Evolutionary conservation across 2,888 invertebrate genomes (phyloP), one percentile per base, ranked within the genome.

Genomic region (Criorhina ranunculi): DNA sequence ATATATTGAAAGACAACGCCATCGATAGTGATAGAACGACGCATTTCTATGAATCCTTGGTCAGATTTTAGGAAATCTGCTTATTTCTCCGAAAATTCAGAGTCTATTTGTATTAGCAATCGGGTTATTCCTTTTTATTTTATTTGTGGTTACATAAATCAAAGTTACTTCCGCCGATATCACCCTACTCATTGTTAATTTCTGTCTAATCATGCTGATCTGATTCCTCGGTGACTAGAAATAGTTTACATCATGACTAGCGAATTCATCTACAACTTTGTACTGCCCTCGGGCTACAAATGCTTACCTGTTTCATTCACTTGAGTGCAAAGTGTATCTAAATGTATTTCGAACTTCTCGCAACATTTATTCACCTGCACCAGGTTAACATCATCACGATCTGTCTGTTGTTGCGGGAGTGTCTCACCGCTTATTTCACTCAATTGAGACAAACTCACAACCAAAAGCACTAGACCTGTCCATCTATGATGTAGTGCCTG

Each of bases 351-450:
- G 88, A 94, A 93, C 64, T 92, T 91, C 89, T 95, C 95, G 91
- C 97, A 97, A 90, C 97, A 97, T 93, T 97, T 97, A 89, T 95
- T 95, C 87, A 97, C 94, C 88, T 93, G 93, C 29, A 95, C 92
- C 17, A 92, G 67, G 87, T 88, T 90, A 51, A 87, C 81, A 77
- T 87, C 87, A 31, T 87, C 86, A 59, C 76, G 76, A 78, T 67
- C 77, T 46, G 46, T n/a, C 37, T 77, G 64, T 44, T 73, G 73
- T 11, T 72, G 69, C 42, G 86, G 83, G 19, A 75, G 73, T 72
- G 75, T 70, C 75, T 87, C 76, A 49, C 76, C 80, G 72, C 67
- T 44, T 53, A 76, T 85, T 59, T 44, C 80, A 85, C 85, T 85
- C 69, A 69, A 44, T 51, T 51, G 19, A 75, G 35, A 69, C 59